phyloP scores from a whole-genome alignment of 1,140 invertebrate genomes.

The Drosophila santomea region DNA sequence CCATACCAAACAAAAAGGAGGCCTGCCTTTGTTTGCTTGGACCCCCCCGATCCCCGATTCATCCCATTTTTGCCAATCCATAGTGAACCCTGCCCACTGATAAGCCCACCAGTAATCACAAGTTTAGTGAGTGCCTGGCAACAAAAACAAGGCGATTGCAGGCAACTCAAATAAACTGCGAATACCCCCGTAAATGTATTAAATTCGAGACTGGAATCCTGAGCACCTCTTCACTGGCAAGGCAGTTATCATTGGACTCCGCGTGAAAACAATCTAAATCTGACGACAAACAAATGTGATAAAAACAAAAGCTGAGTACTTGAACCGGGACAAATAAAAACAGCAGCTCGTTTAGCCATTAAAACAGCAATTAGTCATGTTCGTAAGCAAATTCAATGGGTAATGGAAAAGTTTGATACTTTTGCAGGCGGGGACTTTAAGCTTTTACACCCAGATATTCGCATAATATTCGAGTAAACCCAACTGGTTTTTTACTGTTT shows the following conservation, averaged over 20 bases:
- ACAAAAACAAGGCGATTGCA: conserved; percentile 34
- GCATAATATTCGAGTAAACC: conserved; percentile 1
- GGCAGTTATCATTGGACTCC: conserved; percentile 11
- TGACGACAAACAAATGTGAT: conserved; percentile 46
- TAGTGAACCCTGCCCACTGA: conserved; percentile 50
- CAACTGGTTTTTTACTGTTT: conserved; percentile 17
- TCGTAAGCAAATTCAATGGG: conserved; percentile 6
- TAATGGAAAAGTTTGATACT: conserved; percentile 37
- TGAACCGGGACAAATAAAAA: conserved; percentile 11
- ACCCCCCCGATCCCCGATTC: neutral
- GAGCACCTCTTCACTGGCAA: neutral
- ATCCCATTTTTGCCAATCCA: neutral
- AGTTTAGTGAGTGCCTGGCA: conserved; percentile 36
- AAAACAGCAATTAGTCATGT: conserved; percentile 60
- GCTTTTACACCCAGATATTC: conserved; percentile 11
- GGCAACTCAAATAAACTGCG: neutral
- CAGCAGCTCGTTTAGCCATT: conserved; percentile 30
- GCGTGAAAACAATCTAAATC: conserved; percentile 26
- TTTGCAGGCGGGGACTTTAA: conserved; percentile 13
- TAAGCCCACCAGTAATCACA: conserved; percentile 36
- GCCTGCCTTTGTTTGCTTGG: conserved; percentile 49
- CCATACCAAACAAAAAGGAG: conserved; percentile 54
- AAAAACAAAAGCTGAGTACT: conserved; percentile 27
- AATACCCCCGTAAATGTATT: neutral
- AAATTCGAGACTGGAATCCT: neutral